Evolutionary conservation across 2,113 vertebrate genomes (phyloP), one percentile per base, ranked within the genome.

Genomic region (Notothenia coriiceps): DNA sequence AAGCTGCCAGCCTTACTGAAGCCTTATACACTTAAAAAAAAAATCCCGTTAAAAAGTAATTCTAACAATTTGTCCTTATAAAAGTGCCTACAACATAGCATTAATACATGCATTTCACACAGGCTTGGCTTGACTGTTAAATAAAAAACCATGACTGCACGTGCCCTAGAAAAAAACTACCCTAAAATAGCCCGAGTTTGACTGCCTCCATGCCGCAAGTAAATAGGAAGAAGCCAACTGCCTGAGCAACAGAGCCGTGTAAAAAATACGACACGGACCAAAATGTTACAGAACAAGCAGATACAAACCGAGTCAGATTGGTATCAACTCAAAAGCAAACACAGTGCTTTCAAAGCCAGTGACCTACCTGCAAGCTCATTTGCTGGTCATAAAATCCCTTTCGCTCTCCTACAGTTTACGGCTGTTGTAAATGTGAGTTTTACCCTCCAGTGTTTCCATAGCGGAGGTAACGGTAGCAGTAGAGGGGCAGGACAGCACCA

Each of bases 351-450:
- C 4, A 82, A 84, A 85, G 73, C 80, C 49, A 62, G 70, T 47
- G 69, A 92, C 95, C 89, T 96, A 97, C 96, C 96, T 97, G 95
- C 85, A 92, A 83, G 87, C 94, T 97, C 95, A 96, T 96, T 92
- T 92, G 95, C 84, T 91, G 85, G 84, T 78, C 83, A 87, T 72
- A 90, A 93, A 93, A 92, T 85, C n/a, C 72, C 61, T 47, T 87
- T 85, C 75, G 64, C 83, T 85, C 72, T 78, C 77, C 84, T 83
- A 88, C 89, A 87, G 90, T 90, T 91, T 89, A 87, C 70, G 87
- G 88, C 85, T 84, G 86, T 70, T 87, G 66, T 87, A 75, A 92
- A 88, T 72, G 75, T 77, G 84, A 85, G 83, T 86, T 90, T 29
- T 94, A 89, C 83, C 90, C 89, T 90, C 25, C 91, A 81, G 84